Percentiles rank a stretch among this genome's conserved stretches.
Conservation (phyloP, 2,888 invertebrate genomes). For the Drosophila barbarae region DNA sequence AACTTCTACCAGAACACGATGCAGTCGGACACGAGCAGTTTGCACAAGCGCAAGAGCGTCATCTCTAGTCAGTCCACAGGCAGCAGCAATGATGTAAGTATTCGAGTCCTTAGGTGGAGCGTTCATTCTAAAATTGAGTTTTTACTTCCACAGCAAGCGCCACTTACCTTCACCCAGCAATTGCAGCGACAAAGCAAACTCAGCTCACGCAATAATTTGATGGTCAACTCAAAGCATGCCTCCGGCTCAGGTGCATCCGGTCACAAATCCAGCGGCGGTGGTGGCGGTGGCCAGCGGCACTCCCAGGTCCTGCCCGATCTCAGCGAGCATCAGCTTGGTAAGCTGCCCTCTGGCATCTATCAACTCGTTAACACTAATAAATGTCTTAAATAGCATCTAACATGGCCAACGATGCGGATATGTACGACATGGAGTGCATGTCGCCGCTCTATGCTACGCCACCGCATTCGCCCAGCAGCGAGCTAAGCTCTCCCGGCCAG, state of each 20-base stretch:
- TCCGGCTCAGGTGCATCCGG: constrained; percentile 57
- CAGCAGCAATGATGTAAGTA: constrained; percentile 80
- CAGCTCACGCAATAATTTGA: constrained; percentile 78
- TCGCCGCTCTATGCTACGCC: constrained; percentile 90
- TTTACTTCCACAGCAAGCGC: constrained; percentile 79
- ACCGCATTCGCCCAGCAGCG: constrained; percentile 86
- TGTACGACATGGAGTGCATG: constrained; percentile 80
- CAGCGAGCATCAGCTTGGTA: constrained; percentile 79
- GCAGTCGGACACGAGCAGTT: constrained; percentile 80
- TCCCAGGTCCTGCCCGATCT: constrained; percentile 79
- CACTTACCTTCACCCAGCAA: constrained; percentile 95
- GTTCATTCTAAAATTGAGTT: neutral
- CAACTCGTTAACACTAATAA: neutral
- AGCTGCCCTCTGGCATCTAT: constrained; percentile 4
- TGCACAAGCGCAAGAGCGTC: constrained; percentile 80
- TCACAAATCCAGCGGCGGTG: constrained; percentile 62
- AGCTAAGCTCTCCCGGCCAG: constrained; percentile 81
- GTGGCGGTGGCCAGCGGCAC: constrained; percentile 74
- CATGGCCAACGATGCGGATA: constrained; percentile 79
- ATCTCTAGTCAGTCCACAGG: constrained; percentile 81
- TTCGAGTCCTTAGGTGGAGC: rapidly evolving
- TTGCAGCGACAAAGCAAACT: constrained; percentile 83
- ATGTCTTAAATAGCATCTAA: constrained; percentile 46
- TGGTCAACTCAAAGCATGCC: constrained; percentile 76
- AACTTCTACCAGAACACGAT: constrained; percentile 80